Conservation (phyloP, 2,888 invertebrate species). For the Drosophila barbarae region DNA sequence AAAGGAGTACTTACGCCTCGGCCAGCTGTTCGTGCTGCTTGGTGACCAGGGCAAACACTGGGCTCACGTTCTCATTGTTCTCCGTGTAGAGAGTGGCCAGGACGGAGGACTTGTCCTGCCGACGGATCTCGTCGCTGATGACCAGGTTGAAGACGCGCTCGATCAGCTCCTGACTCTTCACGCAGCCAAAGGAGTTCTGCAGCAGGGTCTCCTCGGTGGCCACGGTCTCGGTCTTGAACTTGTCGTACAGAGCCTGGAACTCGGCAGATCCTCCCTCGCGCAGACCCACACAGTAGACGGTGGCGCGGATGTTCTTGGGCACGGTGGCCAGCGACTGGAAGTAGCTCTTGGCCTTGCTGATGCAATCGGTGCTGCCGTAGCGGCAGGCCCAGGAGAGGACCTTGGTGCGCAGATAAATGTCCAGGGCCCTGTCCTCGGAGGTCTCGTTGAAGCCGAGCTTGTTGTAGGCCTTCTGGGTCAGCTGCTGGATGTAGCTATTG, state of each 20-base stretch:
- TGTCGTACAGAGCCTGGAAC: constrained; percentile 84
- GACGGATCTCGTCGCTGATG: constrained; percentile 77
- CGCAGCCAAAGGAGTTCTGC: constrained; percentile 85
- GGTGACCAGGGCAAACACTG: constrained; percentile 81
- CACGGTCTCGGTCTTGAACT: constrained; percentile 82
- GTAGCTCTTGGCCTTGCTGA: constrained; percentile 78
- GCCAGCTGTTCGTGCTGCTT: constrained; percentile 55
- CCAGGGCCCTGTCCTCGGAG: constrained; percentile 81
- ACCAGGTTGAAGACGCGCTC: constrained; percentile 81
- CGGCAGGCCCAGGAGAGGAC: constrained; percentile 84
- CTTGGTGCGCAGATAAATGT: constrained; percentile 82
- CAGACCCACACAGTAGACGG: constrained; percentile 88
- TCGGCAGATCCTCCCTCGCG: constrained; percentile 83
- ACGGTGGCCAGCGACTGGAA: constrained; percentile 77
- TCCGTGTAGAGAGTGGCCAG: constrained; percentile 81
- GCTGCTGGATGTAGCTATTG: constrained; percentile 79
- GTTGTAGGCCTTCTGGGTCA: constrained; percentile 80
- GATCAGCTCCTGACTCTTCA: constrained; percentile 81
- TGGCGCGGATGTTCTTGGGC: constrained; percentile 84
- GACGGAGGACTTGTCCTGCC: constrained; percentile 77
- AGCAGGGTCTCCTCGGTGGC: constrained; percentile 86
- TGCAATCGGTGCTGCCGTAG: constrained; percentile 83
- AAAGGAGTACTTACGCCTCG: constrained; percentile 67
- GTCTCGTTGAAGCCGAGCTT: constrained; percentile 80
- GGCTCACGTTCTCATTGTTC: constrained; percentile 81